phyloP scores from a whole-genome alignment of 2,888 invertebrate species.

The Octonoba sinensis region DNA sequence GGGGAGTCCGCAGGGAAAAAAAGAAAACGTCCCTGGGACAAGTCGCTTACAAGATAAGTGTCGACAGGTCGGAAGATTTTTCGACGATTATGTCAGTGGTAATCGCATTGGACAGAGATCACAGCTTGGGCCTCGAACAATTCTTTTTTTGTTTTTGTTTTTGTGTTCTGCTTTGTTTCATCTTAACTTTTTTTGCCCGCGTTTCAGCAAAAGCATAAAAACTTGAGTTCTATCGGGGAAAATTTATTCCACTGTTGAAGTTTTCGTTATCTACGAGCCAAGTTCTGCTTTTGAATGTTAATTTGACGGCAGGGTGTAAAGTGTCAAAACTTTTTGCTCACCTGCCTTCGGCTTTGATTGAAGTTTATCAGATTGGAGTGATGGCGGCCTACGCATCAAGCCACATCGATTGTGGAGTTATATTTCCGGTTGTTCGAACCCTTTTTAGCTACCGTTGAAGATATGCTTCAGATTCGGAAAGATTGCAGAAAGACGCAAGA shows the following conservation, averaged over 20 bases:
- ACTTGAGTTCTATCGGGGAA: neutral
- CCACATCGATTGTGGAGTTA: neutral
- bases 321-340: constrained; percentile 36
- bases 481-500: too few relatives aligned
- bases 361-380: neutral
- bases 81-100: constrained; percentile 45
- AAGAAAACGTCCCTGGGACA: neutral
- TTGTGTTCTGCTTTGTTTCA: neutral
- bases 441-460: neutral
- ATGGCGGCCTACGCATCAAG: constrained; percentile 23
- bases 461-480: too few relatives aligned
- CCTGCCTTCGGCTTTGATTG: constrained; percentile 26
- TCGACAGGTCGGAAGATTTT: constrained; percentile 36
- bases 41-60: constrained; percentile 30
- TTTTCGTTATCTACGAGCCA: constrained; percentile 28
- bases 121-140: constrained; percentile 8
- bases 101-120: constrained; percentile 48
- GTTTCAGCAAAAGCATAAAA: constrained; percentile 12
- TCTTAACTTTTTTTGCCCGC: neutral
- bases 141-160: neutral
- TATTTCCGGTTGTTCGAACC: constrained; percentile 5
- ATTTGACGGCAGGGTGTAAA: constrained; percentile 55
- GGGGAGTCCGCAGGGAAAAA: neutral
- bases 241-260: constrained; percentile 30
- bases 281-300: constrained; percentile 38